These are phyloP conservation scores for Chrysopilus asiliformis DNA, from an alignment of 2,888 invertebrate species.

Conservation along the genomic window DNA sequence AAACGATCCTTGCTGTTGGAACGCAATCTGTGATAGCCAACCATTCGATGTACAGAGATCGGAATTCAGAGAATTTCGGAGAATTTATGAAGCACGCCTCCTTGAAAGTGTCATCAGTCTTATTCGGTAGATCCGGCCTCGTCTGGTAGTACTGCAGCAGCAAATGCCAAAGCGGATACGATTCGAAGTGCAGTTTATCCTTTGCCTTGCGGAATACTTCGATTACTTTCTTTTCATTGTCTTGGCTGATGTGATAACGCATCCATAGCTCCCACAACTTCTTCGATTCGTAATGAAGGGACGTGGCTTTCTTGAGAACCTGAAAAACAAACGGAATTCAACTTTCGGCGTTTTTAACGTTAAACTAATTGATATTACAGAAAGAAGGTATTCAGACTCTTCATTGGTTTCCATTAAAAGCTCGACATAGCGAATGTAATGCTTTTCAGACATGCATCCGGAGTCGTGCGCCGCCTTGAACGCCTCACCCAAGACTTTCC, in stretches of 20 bases:
- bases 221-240: constrained; percentile 32
- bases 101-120: constrained; percentile 22
- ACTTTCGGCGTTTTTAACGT: constrained; percentile 16
- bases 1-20: constrained; percentile 46
- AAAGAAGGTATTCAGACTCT: constrained; percentile 10
- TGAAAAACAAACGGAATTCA: constrained; percentile 9
- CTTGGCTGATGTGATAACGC: constrained; percentile 34
- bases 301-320: constrained; percentile 35
- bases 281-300: constrained; percentile 34
- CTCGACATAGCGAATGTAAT: constrained; percentile 38
- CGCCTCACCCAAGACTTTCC: constrained; percentile 38
- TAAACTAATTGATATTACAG: not conserved
- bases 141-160: constrained; percentile 26
- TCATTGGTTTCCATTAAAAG: constrained; percentile 22
- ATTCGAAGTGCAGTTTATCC: constrained; percentile 16
- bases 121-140: constrained; percentile 19
- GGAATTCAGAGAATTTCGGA: constrained; percentile 23
- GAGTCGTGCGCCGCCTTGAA: constrained; percentile 39
- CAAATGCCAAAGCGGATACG: constrained; percentile 24
- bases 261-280: constrained; percentile 41
- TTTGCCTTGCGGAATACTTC: constrained; percentile 34
- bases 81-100: constrained; percentile 22
- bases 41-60: constrained; percentile 25
- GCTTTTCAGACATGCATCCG: constrained; percentile 37
- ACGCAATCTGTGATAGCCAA: constrained; percentile 32